phyloP scores from a whole-genome alignment of 1,140 invertebrate genomes.

The Contarinia nasturtii region DNA sequence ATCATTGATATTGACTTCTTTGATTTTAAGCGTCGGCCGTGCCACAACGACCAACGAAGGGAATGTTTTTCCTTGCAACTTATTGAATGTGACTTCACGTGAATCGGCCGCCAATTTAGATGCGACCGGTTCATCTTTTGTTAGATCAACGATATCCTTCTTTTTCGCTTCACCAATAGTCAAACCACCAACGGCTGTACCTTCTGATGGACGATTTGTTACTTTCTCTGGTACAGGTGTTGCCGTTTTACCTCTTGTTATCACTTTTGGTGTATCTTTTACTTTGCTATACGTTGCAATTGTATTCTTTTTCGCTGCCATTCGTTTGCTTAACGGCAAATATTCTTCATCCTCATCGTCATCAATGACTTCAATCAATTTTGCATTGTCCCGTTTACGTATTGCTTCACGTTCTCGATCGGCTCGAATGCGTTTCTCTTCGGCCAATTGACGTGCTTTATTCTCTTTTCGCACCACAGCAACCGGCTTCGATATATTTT shows the following conservation, averaged over 20 bases:
- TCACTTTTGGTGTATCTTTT: too few relatives aligned
- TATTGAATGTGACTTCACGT: slow-evolving; percentile 52
- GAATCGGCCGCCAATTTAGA: slow-evolving; percentile 38
- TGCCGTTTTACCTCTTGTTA: not conserved
- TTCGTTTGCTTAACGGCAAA: slow-evolving; percentile 19
- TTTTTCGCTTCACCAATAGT: slow-evolving; percentile 31
- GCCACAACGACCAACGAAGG: slow-evolving; percentile 66
- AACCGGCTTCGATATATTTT: slow-evolving; percentile 2
- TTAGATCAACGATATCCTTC: slow-evolving; percentile 32
- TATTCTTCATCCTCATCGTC: slow-evolving; percentile 19
- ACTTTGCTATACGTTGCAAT: too few relatives aligned
- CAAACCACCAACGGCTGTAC: slow-evolving; percentile 43
- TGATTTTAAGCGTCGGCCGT: slow-evolving; percentile 47
- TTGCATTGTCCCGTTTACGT: not conserved
- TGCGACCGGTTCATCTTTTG: slow-evolving; percentile 28
- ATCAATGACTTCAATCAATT: not conserved
- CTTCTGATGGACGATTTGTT: slow-evolving; percentile 39
- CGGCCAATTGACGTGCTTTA: not conserved
- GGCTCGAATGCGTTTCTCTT: not conserved
- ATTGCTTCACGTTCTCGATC: not conserved
- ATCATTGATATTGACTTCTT: slow-evolving; percentile 34
- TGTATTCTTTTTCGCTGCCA: slow-evolving; percentile 4
- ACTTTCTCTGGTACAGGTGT: slow-evolving; percentile 12
- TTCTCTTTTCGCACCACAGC: not conserved
- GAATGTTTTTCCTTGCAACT: slow-evolving; percentile 62